Evolutionary conservation across 2,113 vertebrate species (phyloP), one percentile per base, ranked within the genome.

Genomic region (Solenodon paradoxus): DNA sequence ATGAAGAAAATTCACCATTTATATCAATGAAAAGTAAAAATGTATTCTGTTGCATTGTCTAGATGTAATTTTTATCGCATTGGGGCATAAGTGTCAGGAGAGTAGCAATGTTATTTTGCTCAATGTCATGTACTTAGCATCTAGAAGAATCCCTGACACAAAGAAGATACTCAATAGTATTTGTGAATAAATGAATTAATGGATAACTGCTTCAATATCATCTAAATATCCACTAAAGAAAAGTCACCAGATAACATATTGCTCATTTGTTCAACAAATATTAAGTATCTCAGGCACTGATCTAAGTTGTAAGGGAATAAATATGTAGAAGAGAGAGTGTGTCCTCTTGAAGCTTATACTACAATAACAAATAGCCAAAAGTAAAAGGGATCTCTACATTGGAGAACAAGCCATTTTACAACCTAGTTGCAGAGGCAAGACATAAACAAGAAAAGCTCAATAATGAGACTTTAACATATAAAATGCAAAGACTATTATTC

Each of bases 251-350:
- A 35, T 42, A 66, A 72, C 22, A 61, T 57, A 17, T 15, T 12
- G 15, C 13, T 81, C 51, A 64, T 53, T 96, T 51, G 79, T 59
- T 95, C 66, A 88, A n/a, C n/a, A 95, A 61, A 75, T 78, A 66
- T 28, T 63, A 20, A 84, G 32, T 35, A 8, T 77, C 20, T 92
- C 30, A 77, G 72, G 42, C 45, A 78, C 49, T 79, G 55, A 53
- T 49, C 19, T 74, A 85, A 24, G 8, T 45, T 75, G 45, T 53
- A 59, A 79, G 7, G 11, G 7, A 57, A 49, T 72, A 80, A 59
- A 38, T 75, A 38, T 42, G 8, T 15, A 83, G 40, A 90, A 94
- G 24, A 87, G 38, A 63, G 19, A 45, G 0, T 49, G 9, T 88
- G 17, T 12, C 16, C 22, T 87, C 40, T 66, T 84, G 49, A 10